Base-by-base conservation (phyloP, 2,888 invertebrate species). In the Athrips mouffetella region DNA sequence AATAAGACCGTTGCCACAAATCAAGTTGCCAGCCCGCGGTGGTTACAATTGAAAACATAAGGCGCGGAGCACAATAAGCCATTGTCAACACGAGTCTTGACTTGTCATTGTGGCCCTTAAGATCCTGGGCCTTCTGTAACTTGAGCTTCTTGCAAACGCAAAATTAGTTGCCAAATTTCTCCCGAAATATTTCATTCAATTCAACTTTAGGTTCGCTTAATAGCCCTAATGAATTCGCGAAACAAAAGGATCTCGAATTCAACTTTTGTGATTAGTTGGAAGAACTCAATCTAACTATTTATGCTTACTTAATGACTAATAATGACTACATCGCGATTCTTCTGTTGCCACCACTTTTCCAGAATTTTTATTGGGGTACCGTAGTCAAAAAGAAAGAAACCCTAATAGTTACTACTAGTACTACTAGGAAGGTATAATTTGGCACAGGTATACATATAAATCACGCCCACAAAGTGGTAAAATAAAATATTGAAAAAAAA, bases 91-190 rank as follows among this genome's bases (percentile, higher is more conserved):
- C 62, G 62, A 64, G 65, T 63, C 57, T 61, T 63, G 66, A 60
- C 57, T 60, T 60, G 62, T 60, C 67, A 64, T 71, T 67, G 66
- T 42, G 18, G 60, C 56, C 60, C 60, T 21, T 13, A 11, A 37
- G 37, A 37, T 20, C 21, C 37, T 13, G n/a, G 20, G n/a, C 31
- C 37, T 21, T 37, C 21, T 37, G 37, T 37, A 18, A 21, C 20
- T 18, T 11, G 21, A 37, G 37, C 18, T 37, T 37, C 20, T 37
- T 37, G 20, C n/a, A n/a, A 37, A 37, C 18, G 20, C 21, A n/a
- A 70, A 77, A 82, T 80, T 80, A 78, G 68, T 73, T 70, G 61
- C 54, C 47, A 62, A 60, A 69, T 65, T 57, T 59, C 59, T 53
- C 55, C 56, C 45, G 45, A 53, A 67, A 60, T 63, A 62, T 67